A percentile compares a stretch with the other conserved stretches of the same genome.
phyloP scores from a whole-genome alignment of 1,140 invertebrate species.

The Periplaneta americana region DNA sequence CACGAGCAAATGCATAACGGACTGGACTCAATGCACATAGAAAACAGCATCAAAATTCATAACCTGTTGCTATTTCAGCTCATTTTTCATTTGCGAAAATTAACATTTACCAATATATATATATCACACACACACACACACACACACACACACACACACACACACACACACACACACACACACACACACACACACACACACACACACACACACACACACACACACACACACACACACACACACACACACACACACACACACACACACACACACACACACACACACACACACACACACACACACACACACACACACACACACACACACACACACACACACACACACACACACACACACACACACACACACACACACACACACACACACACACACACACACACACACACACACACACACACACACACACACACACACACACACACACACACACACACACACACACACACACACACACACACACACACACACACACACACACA shows the following conservation, averaged over 20 bases:
- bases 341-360: conserved; percentile 21
- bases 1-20: too few relatives aligned
- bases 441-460: conserved; percentile 19
- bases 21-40: too few relatives aligned
- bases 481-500: conserved; percentile 19
- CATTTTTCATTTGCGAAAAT: too few relatives aligned
- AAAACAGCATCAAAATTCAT: too few relatives aligned
- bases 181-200: conserved; percentile 22
- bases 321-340: conserved; percentile 21
- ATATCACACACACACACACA: too few relatives aligned
- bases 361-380: conserved; percentile 22
- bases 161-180: conserved; percentile 25
- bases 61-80: too few relatives aligned
- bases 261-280: conserved; percentile 22
- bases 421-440: conserved; percentile 19
- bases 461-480: conserved; percentile 19
- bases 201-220: conserved; percentile 22
- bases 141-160: too few relatives aligned
- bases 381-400: conserved; percentile 21
- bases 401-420: conserved; percentile 20
- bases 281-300: conserved; percentile 22
- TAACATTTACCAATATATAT: too few relatives aligned
- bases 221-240: conserved; percentile 22
- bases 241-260: conserved; percentile 22
- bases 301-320: conserved; percentile 21